Base-by-base conservation (phyloP, 2,113 vertebrate species). In the Dendropsophus ebraccatus region DNA sequence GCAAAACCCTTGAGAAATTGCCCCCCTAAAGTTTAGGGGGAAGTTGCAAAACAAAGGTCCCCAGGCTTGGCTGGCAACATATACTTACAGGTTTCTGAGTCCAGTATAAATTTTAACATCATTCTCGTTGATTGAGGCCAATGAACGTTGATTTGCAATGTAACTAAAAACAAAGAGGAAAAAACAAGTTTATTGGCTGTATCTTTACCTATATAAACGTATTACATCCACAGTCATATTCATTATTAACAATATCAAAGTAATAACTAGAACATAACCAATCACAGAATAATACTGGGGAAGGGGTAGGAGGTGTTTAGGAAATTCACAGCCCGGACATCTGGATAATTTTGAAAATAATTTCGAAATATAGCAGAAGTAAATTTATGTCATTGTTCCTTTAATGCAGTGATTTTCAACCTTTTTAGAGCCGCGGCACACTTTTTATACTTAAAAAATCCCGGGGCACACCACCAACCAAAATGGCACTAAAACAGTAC, bases 81-180 rank as follows among this genome's bases (percentile, higher is more conserved):
- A 77, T 90, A 98, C 98, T 99, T 90, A 99, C 98, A 99, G 90
- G 90, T 99, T 99, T 93, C 93, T 96, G 90, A 99, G 96, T 91
- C 96, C 97, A 90, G 92, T 94, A 87, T 98, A 99, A 90, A 93
- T 90, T 92, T 96, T 93, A 90, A 99, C 93, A 84, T 99, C 97
- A 88, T 95, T 95, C 89, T 97, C 97, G 23, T 95, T 98, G 93
- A 99, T 99, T 89, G 96, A 95, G 88, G 96, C 96, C 88, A 99
- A 96, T 84, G 92, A 95, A 87, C 89, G 92, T 93, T 99, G 98
- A 89, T 98, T 98, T 88, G 96, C 95, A 0, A 99, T 99, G 90
- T 96, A 99, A 88, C 98, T 99, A 94, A 92, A 92, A 92, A 90
- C 82, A 92, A 32, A 69, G 32, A 32, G 88, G 70, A 88, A 10